A percentile compares a stretch with the other conserved stretches of the same genome.
phyloP scores from a whole-genome alignment of 2,113 vertebrate species.

The Brienomyrus brachyistius region DNA sequence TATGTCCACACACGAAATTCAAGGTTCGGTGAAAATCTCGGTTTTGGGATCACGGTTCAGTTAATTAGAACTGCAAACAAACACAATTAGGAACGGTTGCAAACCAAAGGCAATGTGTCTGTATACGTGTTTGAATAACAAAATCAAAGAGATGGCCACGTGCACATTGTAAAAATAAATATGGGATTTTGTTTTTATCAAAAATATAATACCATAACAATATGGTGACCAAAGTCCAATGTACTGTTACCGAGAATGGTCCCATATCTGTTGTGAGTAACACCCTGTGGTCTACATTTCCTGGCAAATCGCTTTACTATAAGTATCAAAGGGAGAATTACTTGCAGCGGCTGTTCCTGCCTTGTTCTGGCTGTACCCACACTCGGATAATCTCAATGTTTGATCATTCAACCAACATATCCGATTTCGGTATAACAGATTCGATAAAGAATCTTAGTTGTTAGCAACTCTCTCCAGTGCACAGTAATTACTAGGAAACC shows the following conservation, averaged over 20 bases:
- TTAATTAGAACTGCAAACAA: neutral
- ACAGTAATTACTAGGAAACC: neutral
- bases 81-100: neutral
- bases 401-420: neutral
- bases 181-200: neutral
- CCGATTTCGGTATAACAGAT: neutral
- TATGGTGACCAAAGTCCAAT: neutral
- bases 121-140: neutral
- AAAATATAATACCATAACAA: neutral
- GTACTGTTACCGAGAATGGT: too few species aligned
- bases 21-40: neutral
- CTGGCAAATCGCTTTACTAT: too few species aligned
- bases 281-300: too few species aligned
- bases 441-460: too few species aligned
- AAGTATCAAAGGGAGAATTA: too few species aligned
- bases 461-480: too few species aligned
- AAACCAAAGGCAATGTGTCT: neutral
- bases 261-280: too few species aligned
- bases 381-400: neutral
- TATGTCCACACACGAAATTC: neutral
- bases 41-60: neutral
- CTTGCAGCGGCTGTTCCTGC: neutral
- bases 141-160: neutral
- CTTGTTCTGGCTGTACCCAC: too few species aligned
- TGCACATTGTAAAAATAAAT: neutral